Evolutionary conservation across 2,888 invertebrate species (phyloP).

Genomic region (Omphaloscelis lunosa): DNA sequence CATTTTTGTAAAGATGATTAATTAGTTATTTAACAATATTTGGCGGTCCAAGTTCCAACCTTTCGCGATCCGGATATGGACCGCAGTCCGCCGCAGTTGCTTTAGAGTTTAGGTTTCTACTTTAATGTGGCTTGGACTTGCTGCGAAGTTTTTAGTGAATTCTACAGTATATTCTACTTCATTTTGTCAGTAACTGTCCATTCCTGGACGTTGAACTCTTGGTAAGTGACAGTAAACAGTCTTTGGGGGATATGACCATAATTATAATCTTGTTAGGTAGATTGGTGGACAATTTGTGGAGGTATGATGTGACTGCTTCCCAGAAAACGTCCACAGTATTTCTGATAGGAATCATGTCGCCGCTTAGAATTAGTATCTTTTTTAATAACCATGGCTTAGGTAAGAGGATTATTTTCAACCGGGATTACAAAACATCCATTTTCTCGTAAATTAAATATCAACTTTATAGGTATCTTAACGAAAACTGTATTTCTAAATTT

Average conservation of each 20-base stretch:
- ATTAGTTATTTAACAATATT: too few relatives aligned
- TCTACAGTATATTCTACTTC: conserved; percentile 11
- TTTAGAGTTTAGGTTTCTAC: conserved; percentile 21
- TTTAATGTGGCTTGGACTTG: conserved; percentile 31
- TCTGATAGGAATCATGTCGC: background rate
- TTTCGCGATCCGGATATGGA: too few relatives aligned
- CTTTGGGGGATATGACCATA: conserved; percentile 9
- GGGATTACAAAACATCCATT: conserved; percentile 10
- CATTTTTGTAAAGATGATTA: too few relatives aligned
- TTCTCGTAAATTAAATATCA: conserved; percentile 31
- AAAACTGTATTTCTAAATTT: conserved; percentile 62
- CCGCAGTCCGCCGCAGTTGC: too few relatives aligned
- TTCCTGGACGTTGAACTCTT: conserved; percentile 24
- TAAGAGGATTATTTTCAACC: conserved; percentile 30
- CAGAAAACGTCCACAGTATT: background rate
- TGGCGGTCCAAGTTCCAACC: too few relatives aligned
- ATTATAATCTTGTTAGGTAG: conserved; percentile 43
- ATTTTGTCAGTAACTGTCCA: conserved; percentile 6
- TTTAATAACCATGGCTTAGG: background rate
- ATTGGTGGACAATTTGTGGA: conserved; percentile 20
- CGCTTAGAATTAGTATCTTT: background rate
- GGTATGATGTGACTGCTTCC: background rate
- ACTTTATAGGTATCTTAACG: conserved; percentile 16
- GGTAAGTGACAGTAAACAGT: background rate
- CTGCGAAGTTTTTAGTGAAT: conserved; percentile 38